A percentile compares a stretch with the other conserved stretches of the same genome.
Conservation (phyloP, 1,140 invertebrate genomes). For the Plutomurus gul region DNA sequence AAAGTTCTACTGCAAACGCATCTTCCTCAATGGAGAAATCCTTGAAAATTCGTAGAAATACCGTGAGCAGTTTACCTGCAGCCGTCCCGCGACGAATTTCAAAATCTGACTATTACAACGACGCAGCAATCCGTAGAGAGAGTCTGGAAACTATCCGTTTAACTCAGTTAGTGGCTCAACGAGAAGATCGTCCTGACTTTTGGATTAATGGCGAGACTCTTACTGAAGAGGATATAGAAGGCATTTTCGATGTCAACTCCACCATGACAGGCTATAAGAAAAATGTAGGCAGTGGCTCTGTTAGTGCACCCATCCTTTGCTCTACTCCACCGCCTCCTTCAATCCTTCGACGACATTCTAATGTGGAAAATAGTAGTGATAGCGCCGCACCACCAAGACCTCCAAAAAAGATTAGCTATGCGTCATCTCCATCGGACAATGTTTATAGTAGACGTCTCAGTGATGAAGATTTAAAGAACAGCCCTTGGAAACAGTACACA, state of each 20-base stretch:
- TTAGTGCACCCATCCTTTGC: too few relatives aligned
- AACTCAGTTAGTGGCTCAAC: background rate
- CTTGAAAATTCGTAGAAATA: conserved; percentile 5
- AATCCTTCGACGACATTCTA: too few relatives aligned
- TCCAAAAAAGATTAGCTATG: background rate
- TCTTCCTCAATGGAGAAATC: too few relatives aligned
- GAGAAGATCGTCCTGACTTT: background rate
- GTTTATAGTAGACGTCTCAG: background rate
- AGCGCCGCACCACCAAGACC: background rate
- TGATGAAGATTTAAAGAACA: background rate
- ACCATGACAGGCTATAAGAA: conserved; percentile 1
- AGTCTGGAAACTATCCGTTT: background rate
- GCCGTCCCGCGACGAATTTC: background rate
- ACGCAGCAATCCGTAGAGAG: background rate
- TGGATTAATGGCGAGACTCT: background rate
- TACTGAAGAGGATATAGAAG: background rate
- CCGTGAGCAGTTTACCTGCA: background rate
- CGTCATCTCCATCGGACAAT: background rate
- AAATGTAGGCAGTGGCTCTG: background rate
- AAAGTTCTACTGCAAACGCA: too few relatives aligned
- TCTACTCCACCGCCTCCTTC: too few relatives aligned
- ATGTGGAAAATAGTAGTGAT: background rate
- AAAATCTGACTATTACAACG: background rate
- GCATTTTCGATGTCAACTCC: background rate
- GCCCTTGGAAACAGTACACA: conserved; percentile 2